Base-by-base conservation (phyloP, 2,113 vertebrate genomes). In the Zootoca vivipara region DNA sequence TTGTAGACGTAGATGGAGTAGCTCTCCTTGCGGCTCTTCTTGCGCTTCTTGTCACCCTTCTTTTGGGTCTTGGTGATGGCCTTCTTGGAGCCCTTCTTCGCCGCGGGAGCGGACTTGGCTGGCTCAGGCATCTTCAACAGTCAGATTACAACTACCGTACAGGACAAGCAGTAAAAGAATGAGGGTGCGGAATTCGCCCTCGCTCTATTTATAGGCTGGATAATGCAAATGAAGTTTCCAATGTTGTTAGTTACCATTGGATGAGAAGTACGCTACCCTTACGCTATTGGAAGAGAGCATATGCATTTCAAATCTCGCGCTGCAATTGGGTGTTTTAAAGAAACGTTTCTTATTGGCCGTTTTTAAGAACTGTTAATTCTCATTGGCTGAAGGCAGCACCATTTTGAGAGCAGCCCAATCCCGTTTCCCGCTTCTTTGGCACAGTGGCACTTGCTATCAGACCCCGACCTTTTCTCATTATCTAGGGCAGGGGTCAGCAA, bases 21-120 rank as follows among this genome's bases (percentile, higher is more conserved):
- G 0, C 98, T 97, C 96, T 98, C 98, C 0, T 98, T 97, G 1
- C 98, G 97, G 77, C 96, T 96, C 92, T 98, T 98, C 1, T 95
- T 97, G 87, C 97, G 97, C 9, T 97, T 97, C 64, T 98, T 98
- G 0, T 98, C 98, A 91, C 85, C 85, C 3, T 86, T 86, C 38
- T 86, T 86, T 74, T 86, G 85, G 0, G 85, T 86, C 74, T 86
- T 86, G 16, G 74, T 86, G 20, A 86, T 78, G 18, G 85, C 85
- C 3, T 86, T 86, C 30, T 86, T 86, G 2, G 85, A 86, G 5
- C 85, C 85, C 58, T 86, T 86, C 58, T 86, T 86, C 6, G 85
- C 64, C 3, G 33, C 85, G 0, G 85, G 85, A 0, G 85, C 85
- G 0, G 75, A 86, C 13, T 86, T 86, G 0, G 85, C 75, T 1